These are phyloP conservation scores for Leptinotarsa lineolata DNA, from an alignment of 1,140 invertebrate species.

Conservation along the genomic window DNA sequence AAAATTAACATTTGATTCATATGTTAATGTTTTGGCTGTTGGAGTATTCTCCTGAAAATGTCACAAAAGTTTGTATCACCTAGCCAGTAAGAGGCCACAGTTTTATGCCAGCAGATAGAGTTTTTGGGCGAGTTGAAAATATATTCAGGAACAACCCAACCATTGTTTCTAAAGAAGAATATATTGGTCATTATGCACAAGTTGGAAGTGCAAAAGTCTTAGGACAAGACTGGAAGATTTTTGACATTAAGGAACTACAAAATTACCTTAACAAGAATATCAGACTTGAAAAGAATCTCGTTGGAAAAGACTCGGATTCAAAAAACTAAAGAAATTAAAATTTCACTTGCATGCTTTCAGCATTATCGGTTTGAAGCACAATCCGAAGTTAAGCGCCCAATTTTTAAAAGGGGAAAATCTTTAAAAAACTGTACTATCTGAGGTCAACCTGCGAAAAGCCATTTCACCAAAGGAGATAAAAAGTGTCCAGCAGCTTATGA, in stretches of 20 bases:
- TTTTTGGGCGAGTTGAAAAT: slow-evolving; percentile 28
- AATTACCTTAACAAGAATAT: slow-evolving; percentile 5
- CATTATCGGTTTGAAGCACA: not conserved
- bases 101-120: slow-evolving; percentile 29
- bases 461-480: slow-evolving; percentile 16
- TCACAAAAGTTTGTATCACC: not conserved
- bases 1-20: slow-evolving; percentile 11
- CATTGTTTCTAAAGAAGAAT: slow-evolving; percentile 14
- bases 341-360: not conserved
- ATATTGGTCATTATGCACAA: slow-evolving; percentile 19
- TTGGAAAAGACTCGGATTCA: slow-evolving; percentile 8
- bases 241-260: slow-evolving; percentile 11
- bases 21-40: slow-evolving; percentile 2
- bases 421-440: slow-evolving; percentile 1
- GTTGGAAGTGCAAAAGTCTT: slow-evolving; percentile 26
- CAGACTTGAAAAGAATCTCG: slow-evolving; percentile 13
- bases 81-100: slow-evolving; percentile 24
- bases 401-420: slow-evolving; percentile 6
- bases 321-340: slow-evolving; percentile 11
- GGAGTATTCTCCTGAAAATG: not conserved
- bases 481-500: not conserved
- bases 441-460: not conserved
- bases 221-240: slow-evolving; percentile 19
- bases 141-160: not conserved
- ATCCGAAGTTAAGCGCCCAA: not conserved